phyloP scores from a whole-genome alignment of 2,113 vertebrate genomes.

The Pampusana beccarii region DNA sequence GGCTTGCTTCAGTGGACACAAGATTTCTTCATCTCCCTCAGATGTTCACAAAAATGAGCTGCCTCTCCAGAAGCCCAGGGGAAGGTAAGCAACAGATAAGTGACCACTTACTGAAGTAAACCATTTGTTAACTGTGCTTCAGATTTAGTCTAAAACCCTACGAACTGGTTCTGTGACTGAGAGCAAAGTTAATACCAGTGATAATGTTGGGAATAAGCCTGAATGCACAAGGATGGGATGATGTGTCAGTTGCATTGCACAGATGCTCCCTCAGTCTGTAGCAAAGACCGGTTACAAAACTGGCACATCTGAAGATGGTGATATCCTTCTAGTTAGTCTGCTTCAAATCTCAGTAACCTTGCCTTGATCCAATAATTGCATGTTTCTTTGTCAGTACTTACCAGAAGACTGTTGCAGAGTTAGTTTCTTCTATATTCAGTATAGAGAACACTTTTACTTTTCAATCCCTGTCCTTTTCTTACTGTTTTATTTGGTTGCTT shows the following conservation, averaged over 20 bases:
- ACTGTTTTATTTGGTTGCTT: not conserved
- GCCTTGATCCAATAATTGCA: not conserved
- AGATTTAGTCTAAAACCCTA: not conserved
- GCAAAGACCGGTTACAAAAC: not conserved
- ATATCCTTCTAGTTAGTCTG: not conserved
- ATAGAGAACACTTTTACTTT: not conserved
- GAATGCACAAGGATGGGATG: not conserved
- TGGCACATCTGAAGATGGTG: not conserved
- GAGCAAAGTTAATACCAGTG: not conserved
- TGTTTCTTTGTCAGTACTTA: not conserved
- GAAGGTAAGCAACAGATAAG: conserved; percentile 20
- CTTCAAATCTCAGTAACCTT: not conserved
- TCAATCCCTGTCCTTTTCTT: not conserved
- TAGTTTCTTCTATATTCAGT: not conserved
- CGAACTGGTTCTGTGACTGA: not conserved
- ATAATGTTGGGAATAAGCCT: not conserved
- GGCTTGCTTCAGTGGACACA: conserved; percentile 91
- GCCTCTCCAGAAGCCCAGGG: not conserved
- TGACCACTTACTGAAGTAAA: not conserved
- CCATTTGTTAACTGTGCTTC: not conserved
- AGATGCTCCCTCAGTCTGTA: not conserved
- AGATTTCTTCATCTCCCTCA: conserved; percentile 59
- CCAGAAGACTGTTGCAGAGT: not conserved
- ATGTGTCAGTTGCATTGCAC: not conserved
- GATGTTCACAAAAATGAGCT: not conserved